Evolutionary conservation across 1,140 invertebrate species (phyloP).

Genomic region (Wiebesia pumilae): DNA sequence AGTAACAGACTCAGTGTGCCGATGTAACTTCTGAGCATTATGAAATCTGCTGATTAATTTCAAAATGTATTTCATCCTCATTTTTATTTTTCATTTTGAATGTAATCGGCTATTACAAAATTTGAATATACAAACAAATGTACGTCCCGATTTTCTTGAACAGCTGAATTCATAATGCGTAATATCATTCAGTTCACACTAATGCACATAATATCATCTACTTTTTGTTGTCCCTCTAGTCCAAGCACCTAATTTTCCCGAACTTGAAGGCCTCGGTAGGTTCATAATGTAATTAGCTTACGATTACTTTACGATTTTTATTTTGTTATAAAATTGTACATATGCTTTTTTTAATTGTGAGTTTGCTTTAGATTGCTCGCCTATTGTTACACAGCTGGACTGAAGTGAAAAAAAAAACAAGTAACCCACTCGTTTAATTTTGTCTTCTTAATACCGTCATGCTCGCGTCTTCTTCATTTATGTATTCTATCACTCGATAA

Average conservation of each 20-base stretch:
- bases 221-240: slow-evolving; percentile 78
- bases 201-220: slow-evolving; percentile 71
- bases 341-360: slow-evolving; percentile 23
- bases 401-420: slow-evolving; percentile 14
- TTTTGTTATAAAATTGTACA: slow-evolving; percentile 45
- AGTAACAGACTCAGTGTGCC: neutral
- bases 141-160: slow-evolving; percentile 15
- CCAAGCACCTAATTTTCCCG: slow-evolving; percentile 82
- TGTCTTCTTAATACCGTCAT: neutral
- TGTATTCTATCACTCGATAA: slow-evolving; percentile 14
- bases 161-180: slow-evolving; percentile 61
- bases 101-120: neutral
- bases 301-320: slow-evolving; percentile 58
- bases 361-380: slow-evolving; percentile 22
- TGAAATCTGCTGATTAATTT: slow-evolving; percentile 47
- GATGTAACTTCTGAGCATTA: slow-evolving; percentile 17
- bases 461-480: neutral
- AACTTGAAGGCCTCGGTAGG: slow-evolving; percentile 82
- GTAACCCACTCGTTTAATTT: slow-evolving; percentile 1
- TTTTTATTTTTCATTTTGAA: neutral
- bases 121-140: neutral
- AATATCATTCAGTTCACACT: slow-evolving; percentile 63
- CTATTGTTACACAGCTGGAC: slow-evolving; percentile 13
- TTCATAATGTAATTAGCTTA: slow-evolving; percentile 74
- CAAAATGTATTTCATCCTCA: slow-evolving; percentile 21